Base-by-base conservation (phyloP, 1,140 invertebrate genomes). In the Antheraea pernyi region DNA sequence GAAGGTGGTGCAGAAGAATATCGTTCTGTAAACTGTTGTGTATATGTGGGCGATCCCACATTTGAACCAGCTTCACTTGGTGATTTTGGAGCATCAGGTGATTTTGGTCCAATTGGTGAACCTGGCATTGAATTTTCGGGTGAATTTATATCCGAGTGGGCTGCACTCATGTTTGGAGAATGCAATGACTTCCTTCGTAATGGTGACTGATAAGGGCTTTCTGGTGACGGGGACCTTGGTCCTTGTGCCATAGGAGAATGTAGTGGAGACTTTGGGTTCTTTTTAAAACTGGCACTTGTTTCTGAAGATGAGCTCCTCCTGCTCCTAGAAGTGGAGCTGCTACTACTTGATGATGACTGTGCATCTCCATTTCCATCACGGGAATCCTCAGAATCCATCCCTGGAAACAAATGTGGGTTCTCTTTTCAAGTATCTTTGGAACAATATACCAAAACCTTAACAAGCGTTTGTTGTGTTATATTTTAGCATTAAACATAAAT, bases 381-480 rank as follows among this genome's bases (percentile, higher is more conserved):
- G 68, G 92, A 93, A 81, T 93, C 91, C 84, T 93, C 92, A 39
- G 92, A 93, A 81, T 93, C 92, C 92, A 93, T 93, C 72, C 79
- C 91, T 92, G 89, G 71, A 88, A 85, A 77, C 65, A 80, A 77
- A 84, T 76, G 64, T 53, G 60, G 73, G 19, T 59, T 22, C 46
- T 65, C 22, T 69, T 69, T 69, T 76, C 71, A 76, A 76, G 69
- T 60, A 53, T 61, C 53, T 37, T 60, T 18, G 39, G 46, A 22
- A 64, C 30, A n/a, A 3, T 53, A 48, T 59, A 60, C 76, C 84
- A 76, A 80, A n/a, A 73, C 84, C 86, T 81, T 85, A 81, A 79
- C 75, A 85, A 87, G 85, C 83, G 74, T 70, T 80, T 30, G 68
- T 73, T 73, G 75, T 73, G 75, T 74, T 78, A 70, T 68, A 64